Evolutionary conservation across 92 coral and sea anemone genomes (phyloP).

Genomic region (Chrysogorgia sp.): DNA sequence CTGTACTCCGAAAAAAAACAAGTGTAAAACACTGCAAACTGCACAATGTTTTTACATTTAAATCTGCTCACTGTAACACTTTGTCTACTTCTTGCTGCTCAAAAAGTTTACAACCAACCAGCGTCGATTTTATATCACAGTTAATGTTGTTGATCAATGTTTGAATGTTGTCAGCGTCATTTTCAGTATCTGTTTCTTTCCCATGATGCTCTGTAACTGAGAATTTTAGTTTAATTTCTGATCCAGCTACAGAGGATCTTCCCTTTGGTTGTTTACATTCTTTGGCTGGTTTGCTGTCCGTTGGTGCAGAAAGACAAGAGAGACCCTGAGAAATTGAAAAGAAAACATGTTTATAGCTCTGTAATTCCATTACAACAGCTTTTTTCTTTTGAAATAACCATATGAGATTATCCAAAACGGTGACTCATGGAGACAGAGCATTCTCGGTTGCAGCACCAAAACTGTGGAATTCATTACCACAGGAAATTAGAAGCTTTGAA

Average conservation of each 20-base stretch:
- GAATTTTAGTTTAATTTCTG: not conserved
- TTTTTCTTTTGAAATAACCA: no score
- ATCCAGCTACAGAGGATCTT: conserved; percentile 7
- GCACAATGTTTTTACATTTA: no score
- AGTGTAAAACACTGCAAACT: no score
- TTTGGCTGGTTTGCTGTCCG: not conserved
- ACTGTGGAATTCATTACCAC: no score
- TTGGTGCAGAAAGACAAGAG: not conserved
- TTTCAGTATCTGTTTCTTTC: not conserved
- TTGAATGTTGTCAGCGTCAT: conserved; percentile 7
- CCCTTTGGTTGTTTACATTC: conserved; percentile 14
- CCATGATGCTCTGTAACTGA: conserved; percentile 6
- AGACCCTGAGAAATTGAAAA: not conserved
- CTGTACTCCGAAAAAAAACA: no score
- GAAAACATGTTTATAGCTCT: no score
- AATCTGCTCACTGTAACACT: not conserved
- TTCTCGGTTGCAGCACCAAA: no score
- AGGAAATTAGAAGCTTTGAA: no score
- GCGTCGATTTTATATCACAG: conserved; percentile 4
- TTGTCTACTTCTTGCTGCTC: conserved; percentile 12
- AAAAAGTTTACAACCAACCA: conserved; percentile 13
- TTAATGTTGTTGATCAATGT: conserved; percentile 13
- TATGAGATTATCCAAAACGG: no score
- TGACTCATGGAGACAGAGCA: no score
- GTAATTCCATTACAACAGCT: no score